phyloP scores from a whole-genome alignment of 2,113 vertebrate genomes.

The Myotis brandtii region DNA sequence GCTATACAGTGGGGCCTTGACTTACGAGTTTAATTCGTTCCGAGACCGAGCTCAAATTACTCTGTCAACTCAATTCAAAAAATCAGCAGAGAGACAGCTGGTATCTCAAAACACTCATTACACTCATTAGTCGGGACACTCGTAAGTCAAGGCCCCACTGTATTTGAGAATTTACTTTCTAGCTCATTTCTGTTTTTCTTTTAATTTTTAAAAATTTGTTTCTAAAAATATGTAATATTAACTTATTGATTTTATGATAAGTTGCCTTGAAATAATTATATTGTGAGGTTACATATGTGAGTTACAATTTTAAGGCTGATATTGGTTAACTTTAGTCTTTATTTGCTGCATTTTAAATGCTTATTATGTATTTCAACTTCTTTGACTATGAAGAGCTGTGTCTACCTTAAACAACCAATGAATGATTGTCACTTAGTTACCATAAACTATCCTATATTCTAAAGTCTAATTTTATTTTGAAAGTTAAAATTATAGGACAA shows the following conservation, averaged over 20 bases:
- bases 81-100: no score
- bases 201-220: slow-evolving; percentile 40
- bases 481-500: slow-evolving; percentile 20
- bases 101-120: no score
- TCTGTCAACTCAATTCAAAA: no score
- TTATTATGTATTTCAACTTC: background rate
- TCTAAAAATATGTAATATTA: slow-evolving; percentile 45
- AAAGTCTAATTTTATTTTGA: background rate
- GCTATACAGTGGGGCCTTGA: background rate
- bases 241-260: slow-evolving; percentile 66
- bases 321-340: slow-evolving; percentile 74
- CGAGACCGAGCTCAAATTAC: no score
- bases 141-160: no score
- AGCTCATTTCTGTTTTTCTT: background rate
- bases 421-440: slow-evolving; percentile 49
- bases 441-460: slow-evolving; percentile 42
- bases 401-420: slow-evolving; percentile 37
- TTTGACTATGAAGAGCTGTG: slow-evolving; percentile 24
- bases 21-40: no score
- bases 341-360: slow-evolving; percentile 64
- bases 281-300: slow-evolving; percentile 58
- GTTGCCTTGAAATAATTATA: slow-evolving; percentile 58
- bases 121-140: no score
- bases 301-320: slow-evolving; percentile 50
- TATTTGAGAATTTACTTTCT: slow-evolving; percentile 46